Base-by-base conservation (phyloP, 2,888 invertebrate genomes). In the Melinaea marsaeus region DNA sequence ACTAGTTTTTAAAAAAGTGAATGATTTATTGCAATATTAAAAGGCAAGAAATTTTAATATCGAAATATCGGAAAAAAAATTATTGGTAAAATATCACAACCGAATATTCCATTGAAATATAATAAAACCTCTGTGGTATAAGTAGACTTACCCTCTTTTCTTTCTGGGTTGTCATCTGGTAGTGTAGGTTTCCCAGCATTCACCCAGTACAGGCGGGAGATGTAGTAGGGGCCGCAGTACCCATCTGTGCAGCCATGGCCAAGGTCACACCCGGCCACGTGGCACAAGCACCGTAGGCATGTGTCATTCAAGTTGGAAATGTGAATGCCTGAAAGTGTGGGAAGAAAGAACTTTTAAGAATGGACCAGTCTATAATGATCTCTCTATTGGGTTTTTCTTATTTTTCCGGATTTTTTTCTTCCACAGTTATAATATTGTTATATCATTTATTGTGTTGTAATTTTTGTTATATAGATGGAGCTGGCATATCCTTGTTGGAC, bases 141-240 rank as follows among this genome's bases (percentile, higher is more conserved):
- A 11, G 13, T 37, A 37, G 3, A 9, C 56, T 59, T 69, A 88
- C 90, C 86, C 84, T 89, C 84, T 48, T 78, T 78, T 69, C 93
- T 81, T 13, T 87, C 83, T 0, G 92, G 86, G 69, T 91, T 91
- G 72, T 94, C 94, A 37, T 92, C 92, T 2, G 92, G 91, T 58
- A 93, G 74, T 2, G 91, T 92, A 2, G 92, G 89, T 71, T 91
- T 91, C 1, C 92, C 93, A 2, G 93, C 93, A 69, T 94, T 94
- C 3, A 90, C 87, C 94, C 94, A 94, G 78, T 94, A 94, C 4
- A 93, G 86, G 71, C 91, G 84, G 57, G 93, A 92, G 68, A 94
- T 91, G 79, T 92, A 92, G 80, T 92, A 94, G 0, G 93, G 93
- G 0, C 94, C 94, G 74, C 94, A 94, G 77, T 93, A 93, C 0